A percentile compares a stretch with the other conserved stretches of the same genome.
Evolutionary conservation across 1,140 invertebrate species (phyloP).

Genomic region (Drosophila prosaltans): DNA sequence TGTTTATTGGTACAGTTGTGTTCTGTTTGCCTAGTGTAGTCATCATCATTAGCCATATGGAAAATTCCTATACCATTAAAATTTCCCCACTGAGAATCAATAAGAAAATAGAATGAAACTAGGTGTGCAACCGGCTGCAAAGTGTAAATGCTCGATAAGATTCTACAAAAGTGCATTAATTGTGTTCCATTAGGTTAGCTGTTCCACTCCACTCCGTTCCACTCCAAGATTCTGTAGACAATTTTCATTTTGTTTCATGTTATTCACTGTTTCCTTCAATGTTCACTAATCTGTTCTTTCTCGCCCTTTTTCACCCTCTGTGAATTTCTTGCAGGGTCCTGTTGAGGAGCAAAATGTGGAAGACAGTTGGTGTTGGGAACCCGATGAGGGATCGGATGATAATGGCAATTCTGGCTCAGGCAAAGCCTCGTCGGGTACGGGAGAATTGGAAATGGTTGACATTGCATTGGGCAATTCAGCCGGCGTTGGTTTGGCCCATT

Average conservation of each 20-base stretch:
- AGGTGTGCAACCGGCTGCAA: too few relatives aligned
- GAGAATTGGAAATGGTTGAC: conserved; percentile 50
- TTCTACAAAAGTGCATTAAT: too few relatives aligned
- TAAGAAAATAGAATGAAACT: neutral
- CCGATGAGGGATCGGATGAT: conserved; percentile 57
- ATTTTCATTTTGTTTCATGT: too few relatives aligned
- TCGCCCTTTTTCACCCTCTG: neutral
- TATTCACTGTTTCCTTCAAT: neutral
- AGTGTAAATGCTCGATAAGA: neutral
- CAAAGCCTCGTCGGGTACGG: neutral
- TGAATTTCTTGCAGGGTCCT: conserved; percentile 33
- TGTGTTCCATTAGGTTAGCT: too few relatives aligned
- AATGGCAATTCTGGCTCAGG: conserved; percentile 10
- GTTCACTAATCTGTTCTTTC: neutral
- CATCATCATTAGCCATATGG: neutral
- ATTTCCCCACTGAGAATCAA: neutral
- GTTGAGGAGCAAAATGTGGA: conserved; percentile 77
- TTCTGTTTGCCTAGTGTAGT: conserved; percentile 2
- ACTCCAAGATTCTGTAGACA: too few relatives aligned
- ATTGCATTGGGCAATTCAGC: conserved; percentile 56
- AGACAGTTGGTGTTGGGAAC: conserved; percentile 86
- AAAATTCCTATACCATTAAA: neutral
- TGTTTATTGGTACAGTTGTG: conserved; percentile 13
- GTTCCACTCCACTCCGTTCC: too few relatives aligned
- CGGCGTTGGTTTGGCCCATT: conserved; percentile 63